Percentiles rank a stretch among this genome's conserved stretches.
These are phyloP conservation scores for Pseudochromis fuscus DNA, from an alignment of 2,797 vertebrate species.

Conservation along the genomic window DNA sequence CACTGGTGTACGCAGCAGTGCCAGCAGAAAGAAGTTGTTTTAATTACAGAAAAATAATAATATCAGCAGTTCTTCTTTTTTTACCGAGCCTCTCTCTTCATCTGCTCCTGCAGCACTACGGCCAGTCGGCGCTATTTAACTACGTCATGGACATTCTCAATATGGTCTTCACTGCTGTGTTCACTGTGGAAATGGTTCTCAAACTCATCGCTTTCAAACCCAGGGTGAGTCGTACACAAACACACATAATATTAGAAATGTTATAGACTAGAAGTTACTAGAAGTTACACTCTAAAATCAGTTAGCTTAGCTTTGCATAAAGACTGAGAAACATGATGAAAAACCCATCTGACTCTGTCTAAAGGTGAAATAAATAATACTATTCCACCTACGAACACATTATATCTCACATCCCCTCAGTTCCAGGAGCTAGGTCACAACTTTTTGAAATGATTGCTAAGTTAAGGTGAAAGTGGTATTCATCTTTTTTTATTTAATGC, in stretches of 20 bases:
- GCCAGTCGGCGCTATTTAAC: slow-evolving; percentile 95
- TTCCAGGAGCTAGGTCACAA: no score
- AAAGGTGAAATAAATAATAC: neutral
- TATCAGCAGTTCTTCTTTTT: no score
- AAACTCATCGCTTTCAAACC: slow-evolving; percentile 99
- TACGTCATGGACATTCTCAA: slow-evolving; percentile 99
- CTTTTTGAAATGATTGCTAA: neutral
- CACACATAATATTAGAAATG: no score
- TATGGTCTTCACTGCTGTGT: slow-evolving; percentile 98
- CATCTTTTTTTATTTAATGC: neutral
- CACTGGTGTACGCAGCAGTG: neutral
- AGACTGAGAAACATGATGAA: no score
- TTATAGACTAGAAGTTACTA: no score
- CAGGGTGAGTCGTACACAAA: slow-evolving; percentile 88
- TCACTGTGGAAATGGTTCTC: slow-evolving; percentile 99
- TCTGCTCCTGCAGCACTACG: slow-evolving; percentile 89
- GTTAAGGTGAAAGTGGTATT: neutral
- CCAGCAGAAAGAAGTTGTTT: neutral
- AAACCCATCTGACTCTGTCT: neutral
- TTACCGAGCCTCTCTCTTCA: neutral
- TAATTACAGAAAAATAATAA: neutral
- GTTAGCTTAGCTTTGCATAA: no score
- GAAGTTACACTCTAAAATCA: no score
- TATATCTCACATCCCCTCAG: no score
- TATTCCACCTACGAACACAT: neutral